phyloP scores from a whole-genome alignment of 2,113 vertebrate genomes.

The Strix uralensis region DNA sequence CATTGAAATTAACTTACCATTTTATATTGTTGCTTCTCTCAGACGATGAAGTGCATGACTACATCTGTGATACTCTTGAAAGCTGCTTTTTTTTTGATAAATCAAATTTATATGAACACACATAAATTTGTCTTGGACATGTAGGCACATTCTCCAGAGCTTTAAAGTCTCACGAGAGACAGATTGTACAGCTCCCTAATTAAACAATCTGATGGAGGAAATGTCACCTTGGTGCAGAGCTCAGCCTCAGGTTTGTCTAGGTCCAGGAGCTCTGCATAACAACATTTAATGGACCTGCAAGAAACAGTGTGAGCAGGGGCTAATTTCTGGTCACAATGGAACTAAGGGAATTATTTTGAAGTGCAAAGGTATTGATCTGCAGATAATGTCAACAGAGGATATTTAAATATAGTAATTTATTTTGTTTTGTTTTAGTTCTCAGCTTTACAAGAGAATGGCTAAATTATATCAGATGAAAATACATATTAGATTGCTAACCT shows the following conservation, averaged over 20 bases:
- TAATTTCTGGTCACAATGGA: not conserved
- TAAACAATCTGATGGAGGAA: not conserved
- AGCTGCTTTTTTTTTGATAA: not conserved
- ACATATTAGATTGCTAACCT: not conserved
- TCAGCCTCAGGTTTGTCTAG: not conserved
- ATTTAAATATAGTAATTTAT: not conserved
- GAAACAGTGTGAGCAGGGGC: rapidly evolving
- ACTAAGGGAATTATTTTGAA: not conserved
- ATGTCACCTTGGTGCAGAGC: not conserved
- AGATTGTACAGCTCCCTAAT: not conserved
- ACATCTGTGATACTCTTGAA: not conserved
- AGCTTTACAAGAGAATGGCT: not conserved
- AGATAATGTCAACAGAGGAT: not conserved
- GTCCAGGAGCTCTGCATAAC: not conserved
- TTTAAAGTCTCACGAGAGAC: not conserved
- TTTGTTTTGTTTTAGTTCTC: not conserved
- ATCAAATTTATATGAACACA: not conserved
- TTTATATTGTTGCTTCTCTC: no score
- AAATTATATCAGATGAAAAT: not conserved
- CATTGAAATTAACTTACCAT: no score
- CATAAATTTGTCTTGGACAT: not conserved
- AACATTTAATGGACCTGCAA: not conserved
- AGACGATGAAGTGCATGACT: no score
- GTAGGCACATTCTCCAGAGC: not conserved
- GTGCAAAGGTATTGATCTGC: not conserved